Evolutionary conservation across 2,888 invertebrate species (phyloP).

Genomic region (Conus canariensis): DNA sequence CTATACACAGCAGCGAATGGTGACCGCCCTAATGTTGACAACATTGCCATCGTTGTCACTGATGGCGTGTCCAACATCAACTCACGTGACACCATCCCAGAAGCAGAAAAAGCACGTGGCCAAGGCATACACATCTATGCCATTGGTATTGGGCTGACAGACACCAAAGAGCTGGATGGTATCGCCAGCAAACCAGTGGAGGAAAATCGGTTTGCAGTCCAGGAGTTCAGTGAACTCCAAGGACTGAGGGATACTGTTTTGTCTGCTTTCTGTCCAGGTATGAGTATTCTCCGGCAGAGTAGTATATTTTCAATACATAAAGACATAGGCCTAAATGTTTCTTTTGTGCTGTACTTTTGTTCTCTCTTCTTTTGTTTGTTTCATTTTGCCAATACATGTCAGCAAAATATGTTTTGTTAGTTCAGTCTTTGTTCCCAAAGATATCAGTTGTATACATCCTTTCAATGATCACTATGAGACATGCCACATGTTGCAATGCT

Average conservation of each 20-base stretch:
- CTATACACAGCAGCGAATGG: conserved; percentile 69
- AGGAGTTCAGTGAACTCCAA: conserved; percentile 57
- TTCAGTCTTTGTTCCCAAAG: too few relatives aligned
- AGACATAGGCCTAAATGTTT: too few relatives aligned
- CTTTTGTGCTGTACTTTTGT: too few relatives aligned
- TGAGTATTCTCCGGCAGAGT: background rate
- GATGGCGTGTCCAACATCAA: conserved; percentile 76
- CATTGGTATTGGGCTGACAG: conserved; percentile 65
- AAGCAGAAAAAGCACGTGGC: conserved; percentile 63
- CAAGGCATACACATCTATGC: conserved; percentile 63
- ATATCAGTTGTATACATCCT: too few relatives aligned
- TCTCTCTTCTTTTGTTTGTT: too few relatives aligned
- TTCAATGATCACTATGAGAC: too few relatives aligned
- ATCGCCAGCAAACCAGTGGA: conserved; percentile 61
- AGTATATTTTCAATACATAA: too few relatives aligned
- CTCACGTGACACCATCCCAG: conserved; percentile 61
- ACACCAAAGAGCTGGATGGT: conserved; percentile 57
- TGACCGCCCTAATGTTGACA: conserved; percentile 69
- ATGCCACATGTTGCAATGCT: too few relatives aligned
- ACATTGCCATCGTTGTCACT: conserved; percentile 71
- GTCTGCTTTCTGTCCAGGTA: conserved; percentile 53
- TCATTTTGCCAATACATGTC: too few relatives aligned
- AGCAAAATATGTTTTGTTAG: too few relatives aligned
- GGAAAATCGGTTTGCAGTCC: conserved; percentile 57
- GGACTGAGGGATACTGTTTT: conserved; percentile 58